Evolutionary conservation across 2,888 invertebrate species (phyloP), one percentile per base, ranked within the genome.

Genomic region (Panopea generosa): DNA sequence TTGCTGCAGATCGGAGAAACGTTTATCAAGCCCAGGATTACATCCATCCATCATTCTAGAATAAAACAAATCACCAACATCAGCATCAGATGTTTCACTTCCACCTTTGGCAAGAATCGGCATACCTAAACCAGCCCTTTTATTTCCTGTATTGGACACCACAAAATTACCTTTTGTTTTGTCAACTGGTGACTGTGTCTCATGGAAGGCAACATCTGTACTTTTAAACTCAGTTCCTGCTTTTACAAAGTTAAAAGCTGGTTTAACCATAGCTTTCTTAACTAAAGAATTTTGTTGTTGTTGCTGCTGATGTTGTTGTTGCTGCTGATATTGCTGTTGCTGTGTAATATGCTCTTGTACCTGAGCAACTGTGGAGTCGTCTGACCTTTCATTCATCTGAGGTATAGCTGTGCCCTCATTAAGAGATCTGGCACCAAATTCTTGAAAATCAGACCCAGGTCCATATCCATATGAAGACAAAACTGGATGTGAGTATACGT

Each of bases 191-290:
- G 43, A 4, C 38, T 57, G n/a, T 4, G 60, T 49, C 49, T 69
- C 65, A 53, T 67, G 73, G 27, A 68, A 68, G 27, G 76, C 62
- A 18, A 81, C 70, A 57, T 82, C 84, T 16, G 76, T 83, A 65
- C 82, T 85, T 40, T 78, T 73, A 47, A 71, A 83, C 56, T 80
- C 84, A 11, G 69, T 40, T 16, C 63, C 61, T n/a, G 85, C 71
- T 53, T 77, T 84, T 2, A 83, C 83, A 76, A 83, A 83, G n/a
- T 72, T 80, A 29, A 61, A 67, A 18, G 40, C 55, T 2, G 80
- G 69, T 47, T 40, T 72, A 11, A 72, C 63, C 55, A 78, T 63
- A 11, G 67, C 63, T 40, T 52, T 74, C 49, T 68, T 74, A 14
- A 66, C 67, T 6, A 45, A 16, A 18, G 45, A 16, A 20, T 16